These are phyloP conservation scores for Aurelia sp. DNA, from an alignment of 30 jellyfish, hydroid and myxozoan species.

Conservation along the genomic window DNA sequence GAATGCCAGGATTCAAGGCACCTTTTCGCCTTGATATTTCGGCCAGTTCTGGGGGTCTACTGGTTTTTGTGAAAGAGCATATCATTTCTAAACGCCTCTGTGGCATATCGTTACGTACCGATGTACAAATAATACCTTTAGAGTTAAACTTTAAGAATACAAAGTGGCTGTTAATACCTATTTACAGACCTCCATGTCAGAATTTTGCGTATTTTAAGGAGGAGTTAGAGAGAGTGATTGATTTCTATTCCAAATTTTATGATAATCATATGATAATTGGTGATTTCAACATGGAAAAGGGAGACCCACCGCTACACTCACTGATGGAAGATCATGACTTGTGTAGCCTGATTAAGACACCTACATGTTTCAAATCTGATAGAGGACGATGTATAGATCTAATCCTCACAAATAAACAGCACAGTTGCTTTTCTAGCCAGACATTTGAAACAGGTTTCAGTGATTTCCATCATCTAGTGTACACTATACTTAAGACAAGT, in stretches of 20 bases:
- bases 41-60: too few relatives aligned
- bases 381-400: slow-evolving; percentile 2
- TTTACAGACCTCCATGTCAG: slow-evolving; percentile 27
- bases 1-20: too few relatives aligned
- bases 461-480: slow-evolving; percentile 4
- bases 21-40: too few relatives aligned
- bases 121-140: too few relatives aligned
- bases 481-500: too few relatives aligned
- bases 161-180: slow-evolving; percentile 16
- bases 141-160: neutral
- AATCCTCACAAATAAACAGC: slow-evolving; percentile 19
- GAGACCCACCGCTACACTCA: slow-evolving; percentile 1
- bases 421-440: slow-evolving; percentile 25
- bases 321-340: neutral
- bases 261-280: slow-evolving; percentile 28
- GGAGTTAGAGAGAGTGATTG: slow-evolving; percentile 26
- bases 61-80: too few relatives aligned
- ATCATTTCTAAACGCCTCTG: too few relatives aligned
- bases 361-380: slow-evolving; percentile 10
- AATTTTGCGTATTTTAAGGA: neutral
- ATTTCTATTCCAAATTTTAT: neutral
- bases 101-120: too few relatives aligned
- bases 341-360: slow-evolving; percentile 8
- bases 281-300: slow-evolving; percentile 25
- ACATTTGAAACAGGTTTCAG: slow-evolving; percentile 3